Percentiles rank a stretch among this genome's conserved stretches.
Conservation (phyloP, 2,797 vertebrate species). For the Acrossocheilus fasciatus region DNA sequence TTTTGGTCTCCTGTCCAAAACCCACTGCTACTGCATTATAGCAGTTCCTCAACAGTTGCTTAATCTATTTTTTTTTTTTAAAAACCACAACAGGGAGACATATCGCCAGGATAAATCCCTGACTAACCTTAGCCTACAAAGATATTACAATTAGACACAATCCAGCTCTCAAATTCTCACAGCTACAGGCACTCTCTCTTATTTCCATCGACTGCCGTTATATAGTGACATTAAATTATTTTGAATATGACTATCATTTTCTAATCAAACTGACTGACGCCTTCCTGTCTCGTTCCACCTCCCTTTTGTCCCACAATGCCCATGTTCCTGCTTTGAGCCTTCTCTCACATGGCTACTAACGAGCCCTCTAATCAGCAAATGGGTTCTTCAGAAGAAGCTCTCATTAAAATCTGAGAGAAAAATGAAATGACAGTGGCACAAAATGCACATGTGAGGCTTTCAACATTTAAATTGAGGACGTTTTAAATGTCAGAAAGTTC, state of each 20-base stretch:
- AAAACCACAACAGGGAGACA: background rate
- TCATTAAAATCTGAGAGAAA: conserved; percentile 63
- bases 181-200: background rate
- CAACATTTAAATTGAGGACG: conserved; percentile 41
- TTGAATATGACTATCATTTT: conserved; percentile 32
- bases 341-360: conserved; percentile 41
- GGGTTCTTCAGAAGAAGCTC: conserved; percentile 51
- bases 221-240: conserved; percentile 29
- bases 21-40: background rate
- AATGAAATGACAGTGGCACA: conserved; percentile 20
- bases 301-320: conserved; percentile 42
- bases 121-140: conserved; percentile 4
- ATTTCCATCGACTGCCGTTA: conserved; percentile 36
- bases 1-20: background rate
- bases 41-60: background rate
- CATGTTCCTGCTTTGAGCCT: conserved; percentile 51
- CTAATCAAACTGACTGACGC: conserved; percentile 42
- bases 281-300: conserved; percentile 31
- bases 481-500: conserved; percentile 67
- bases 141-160: background rate
- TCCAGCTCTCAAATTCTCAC: background rate
- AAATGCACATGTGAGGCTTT: conserved; percentile 24
- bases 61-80: background rate
- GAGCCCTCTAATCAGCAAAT: conserved; percentile 67
- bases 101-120: conserved; percentile 1